Base-by-base conservation (phyloP, 2,113 vertebrate species). In the Hippocampus abdominalis region DNA sequence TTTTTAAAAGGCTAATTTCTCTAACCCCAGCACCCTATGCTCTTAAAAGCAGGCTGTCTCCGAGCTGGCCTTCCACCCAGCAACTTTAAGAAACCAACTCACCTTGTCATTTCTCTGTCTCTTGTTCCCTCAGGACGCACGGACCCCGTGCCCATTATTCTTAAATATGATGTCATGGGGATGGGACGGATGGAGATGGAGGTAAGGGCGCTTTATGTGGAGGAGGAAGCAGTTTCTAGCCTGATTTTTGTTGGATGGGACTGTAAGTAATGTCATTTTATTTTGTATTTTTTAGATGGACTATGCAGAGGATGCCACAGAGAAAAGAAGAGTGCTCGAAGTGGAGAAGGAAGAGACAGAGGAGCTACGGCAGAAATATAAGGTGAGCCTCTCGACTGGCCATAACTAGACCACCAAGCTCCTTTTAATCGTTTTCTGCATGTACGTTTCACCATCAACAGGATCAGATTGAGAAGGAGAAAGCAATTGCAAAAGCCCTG, bases 161-260 rank as follows among this genome's bases (percentile, higher is more conserved):
- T 99, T 94, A 99, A 99, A 89, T 96, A 99, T 73, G 97, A 99
- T 92, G 97, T 98, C 95, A 99, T 99, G 97, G 97, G 97, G 83
- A 99, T 99, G 97, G 97, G 97, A 70, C 91, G 97, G 25, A 98
- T 99, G 97, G 97, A 99, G 84, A 99, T 99, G 97, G 97, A 99
- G 95, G 97, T 91, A 71, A 74, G 71, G 67, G 11, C 36, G 9
- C 25, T 12, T 44, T 18, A 8, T 59, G 29, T 20, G 12, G 13
- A 20, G 12, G 13, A 20, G 20, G 23, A 12, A 15, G 40, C 23
- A 4, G 27, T n/a, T 40, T 20, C 59, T 29, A 48, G 18, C 8
- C 20, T 40, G 25, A 57, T 63, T 68, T 63, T 27, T 53, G 25
- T 61, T 48, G 13, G 44, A 46, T 3, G 1, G 21, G 13, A 13